phyloP scores from a whole-genome alignment of 1,140 invertebrate genomes.

The Ericerus pela region DNA sequence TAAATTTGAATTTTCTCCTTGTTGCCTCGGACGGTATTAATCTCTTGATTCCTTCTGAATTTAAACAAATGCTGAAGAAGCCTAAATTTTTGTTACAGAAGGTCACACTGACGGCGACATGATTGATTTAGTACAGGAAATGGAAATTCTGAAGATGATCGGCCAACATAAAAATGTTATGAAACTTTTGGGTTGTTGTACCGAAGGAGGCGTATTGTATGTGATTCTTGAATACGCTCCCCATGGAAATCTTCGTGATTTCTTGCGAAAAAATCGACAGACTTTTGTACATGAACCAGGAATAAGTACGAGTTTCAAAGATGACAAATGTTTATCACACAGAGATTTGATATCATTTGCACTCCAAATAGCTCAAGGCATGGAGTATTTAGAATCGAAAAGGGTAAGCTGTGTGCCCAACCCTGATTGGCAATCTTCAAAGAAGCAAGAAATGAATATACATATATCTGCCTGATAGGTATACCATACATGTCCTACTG shows the following conservation, averaged over 20 bases:
- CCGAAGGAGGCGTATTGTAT: constrained; percentile 81
- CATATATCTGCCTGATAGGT: too few relatives aligned
- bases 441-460: too few relatives aligned
- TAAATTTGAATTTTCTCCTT: too few relatives aligned
- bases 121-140: constrained; percentile 90
- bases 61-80: too few relatives aligned
- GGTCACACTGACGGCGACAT: constrained; percentile 92
- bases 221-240: constrained; percentile 95
- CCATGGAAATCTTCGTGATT: constrained; percentile 89
- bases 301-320: constrained; percentile 39
- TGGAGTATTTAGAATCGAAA: constrained; percentile 90
- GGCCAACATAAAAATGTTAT: constrained; percentile 98
- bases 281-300: constrained; percentile 53
- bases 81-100: too few relatives aligned
- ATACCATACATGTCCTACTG: too few relatives aligned
- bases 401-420: too few relatives aligned
- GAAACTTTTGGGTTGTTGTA: constrained; percentile 90
- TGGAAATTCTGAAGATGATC: constrained; percentile 99
- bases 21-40: too few relatives aligned
- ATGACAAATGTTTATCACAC: constrained; percentile 65
- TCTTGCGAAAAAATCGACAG: constrained; percentile 69
- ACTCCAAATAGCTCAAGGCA: constrained; percentile 89
- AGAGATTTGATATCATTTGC: constrained; percentile 94
- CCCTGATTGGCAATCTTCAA: too few relatives aligned
- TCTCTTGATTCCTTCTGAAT: too few relatives aligned